These are phyloP conservation scores for Pristionchus entomophagus DNA, from an alignment of 2,888 invertebrate species.

Conservation along the genomic window DNA sequence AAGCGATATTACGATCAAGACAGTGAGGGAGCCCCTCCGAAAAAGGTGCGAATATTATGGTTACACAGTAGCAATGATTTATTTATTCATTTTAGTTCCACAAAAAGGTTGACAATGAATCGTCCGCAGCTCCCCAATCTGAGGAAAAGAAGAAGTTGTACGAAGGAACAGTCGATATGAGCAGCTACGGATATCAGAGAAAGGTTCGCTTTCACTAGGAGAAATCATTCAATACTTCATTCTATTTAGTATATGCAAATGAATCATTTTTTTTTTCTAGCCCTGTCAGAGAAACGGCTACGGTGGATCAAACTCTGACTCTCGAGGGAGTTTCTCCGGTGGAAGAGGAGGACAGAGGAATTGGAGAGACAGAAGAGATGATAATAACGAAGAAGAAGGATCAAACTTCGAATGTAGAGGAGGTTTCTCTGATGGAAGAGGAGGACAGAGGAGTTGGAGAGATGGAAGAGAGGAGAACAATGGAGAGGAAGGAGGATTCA, in stretches of 20 bases:
- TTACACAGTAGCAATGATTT: too few species aligned
- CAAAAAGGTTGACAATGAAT: constrained; percentile 3
- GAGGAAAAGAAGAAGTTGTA: constrained; percentile 34
- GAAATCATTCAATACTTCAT: background rate
- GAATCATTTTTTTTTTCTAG: background rate
- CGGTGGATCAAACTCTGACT: background rate
- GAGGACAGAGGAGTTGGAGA: constrained; percentile 19
- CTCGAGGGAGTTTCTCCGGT: constrained; percentile 20
- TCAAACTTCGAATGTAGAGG: background rate
- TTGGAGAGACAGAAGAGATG: constrained; percentile 1
- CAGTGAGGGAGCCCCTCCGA: constrained; percentile 3
- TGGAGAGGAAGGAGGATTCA: constrained; percentile 40
- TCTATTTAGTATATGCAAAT: background rate
- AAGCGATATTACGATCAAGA: constrained; percentile 10
- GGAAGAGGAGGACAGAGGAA: constrained; percentile 28
- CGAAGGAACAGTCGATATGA: constrained; percentile 31
- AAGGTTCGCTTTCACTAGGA: too few species aligned
- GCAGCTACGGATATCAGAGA: constrained; percentile 27
- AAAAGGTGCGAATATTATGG: background rate
- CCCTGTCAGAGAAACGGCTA: constrained; percentile 17
- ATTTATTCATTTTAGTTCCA: constrained; percentile 1
- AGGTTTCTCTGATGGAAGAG: constrained; percentile 16
- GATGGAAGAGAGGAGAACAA: background rate
- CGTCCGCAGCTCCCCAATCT: background rate
- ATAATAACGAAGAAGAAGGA: constrained; percentile 11